phyloP scores from a whole-genome alignment of 2,888 invertebrate species.

The Pollenia griseotomentosa region DNA sequence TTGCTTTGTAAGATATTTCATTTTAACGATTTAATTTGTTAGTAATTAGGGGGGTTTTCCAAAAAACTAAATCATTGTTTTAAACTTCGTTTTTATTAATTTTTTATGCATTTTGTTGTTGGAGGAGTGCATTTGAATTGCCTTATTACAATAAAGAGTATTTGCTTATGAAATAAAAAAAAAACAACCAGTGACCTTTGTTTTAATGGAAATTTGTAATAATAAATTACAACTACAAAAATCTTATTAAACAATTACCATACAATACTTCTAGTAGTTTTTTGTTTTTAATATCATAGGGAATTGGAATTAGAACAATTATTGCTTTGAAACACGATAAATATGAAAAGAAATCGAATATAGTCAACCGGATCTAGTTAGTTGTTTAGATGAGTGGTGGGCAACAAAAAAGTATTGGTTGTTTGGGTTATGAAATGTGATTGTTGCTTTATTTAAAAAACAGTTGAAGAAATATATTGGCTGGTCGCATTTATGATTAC shows the following conservation, averaged over 20 bases:
- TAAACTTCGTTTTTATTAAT: neutral
- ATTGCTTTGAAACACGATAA: constrained; percentile 42
- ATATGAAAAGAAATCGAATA: constrained; percentile 1
- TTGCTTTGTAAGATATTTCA: constrained; percentile 2
- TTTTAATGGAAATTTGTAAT: constrained; percentile 35
- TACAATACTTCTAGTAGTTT: constrained; percentile 56
- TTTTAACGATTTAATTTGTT: constrained; percentile 56
- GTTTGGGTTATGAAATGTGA: neutral
- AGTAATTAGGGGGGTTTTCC: constrained; percentile 69
- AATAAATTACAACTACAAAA: constrained; percentile 35
- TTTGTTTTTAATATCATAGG: constrained; percentile 61
- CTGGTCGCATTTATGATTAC: neutral
- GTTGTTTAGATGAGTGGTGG: neutral
- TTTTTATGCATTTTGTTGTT: constrained; percentile 3
- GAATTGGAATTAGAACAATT: constrained; percentile 71
- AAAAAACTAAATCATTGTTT: constrained; percentile 62
- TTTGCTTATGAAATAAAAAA: neutral
- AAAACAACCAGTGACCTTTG: constrained; percentile 50
- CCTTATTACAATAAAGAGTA: constrained; percentile 41
- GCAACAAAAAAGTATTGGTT: neutral
- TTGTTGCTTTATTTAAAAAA: too few species aligned
- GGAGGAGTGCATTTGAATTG: constrained; percentile 59
- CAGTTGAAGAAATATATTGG: neutral
- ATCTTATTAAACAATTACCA: constrained; percentile 59
- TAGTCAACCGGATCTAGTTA: constrained; percentile 57